phyloP scores from a whole-genome alignment of 2,113 vertebrate species.

The Neolamprologus devosi region DNA sequence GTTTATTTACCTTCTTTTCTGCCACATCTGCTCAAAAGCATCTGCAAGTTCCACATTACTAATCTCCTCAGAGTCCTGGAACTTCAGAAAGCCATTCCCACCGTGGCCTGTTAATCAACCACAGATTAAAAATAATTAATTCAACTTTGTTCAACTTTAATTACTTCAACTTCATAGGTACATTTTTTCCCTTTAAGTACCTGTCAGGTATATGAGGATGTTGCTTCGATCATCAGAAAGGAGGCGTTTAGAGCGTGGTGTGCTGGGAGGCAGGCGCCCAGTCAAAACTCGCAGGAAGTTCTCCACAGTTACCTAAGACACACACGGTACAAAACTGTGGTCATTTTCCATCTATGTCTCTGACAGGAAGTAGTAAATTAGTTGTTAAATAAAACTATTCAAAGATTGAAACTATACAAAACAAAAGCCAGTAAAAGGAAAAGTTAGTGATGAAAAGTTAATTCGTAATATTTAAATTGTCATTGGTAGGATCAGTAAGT shows the following conservation, averaged over 20 bases:
- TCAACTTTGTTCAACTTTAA: neutral
- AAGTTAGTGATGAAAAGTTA: neutral
- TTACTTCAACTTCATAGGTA: neutral
- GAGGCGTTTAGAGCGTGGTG: constrained; percentile 91
- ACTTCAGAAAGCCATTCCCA: constrained; percentile 97
- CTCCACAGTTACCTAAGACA: constrained; percentile 88
- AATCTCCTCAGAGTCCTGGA: constrained; percentile 99
- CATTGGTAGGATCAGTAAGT: neutral
- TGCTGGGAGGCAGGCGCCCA: constrained; percentile 88
- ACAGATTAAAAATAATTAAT: neutral
- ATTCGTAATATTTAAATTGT: neutral
- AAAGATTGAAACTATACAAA: neutral
- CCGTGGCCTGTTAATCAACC: constrained; percentile 79
- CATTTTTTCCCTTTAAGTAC: constrained; percentile 27
- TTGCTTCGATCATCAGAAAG: constrained; percentile 97
- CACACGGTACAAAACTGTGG: neutral
- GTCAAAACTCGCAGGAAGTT: constrained; percentile 95
- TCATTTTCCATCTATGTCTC: neutral
- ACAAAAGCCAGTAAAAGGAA: neutral
- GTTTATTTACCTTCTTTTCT: constrained; percentile 84
- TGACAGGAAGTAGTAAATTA: neutral
- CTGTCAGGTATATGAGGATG: constrained; percentile 97
- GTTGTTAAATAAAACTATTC: neutral
- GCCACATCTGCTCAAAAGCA: constrained; percentile 99
- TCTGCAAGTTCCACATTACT: constrained; percentile 97